Evolutionary conservation across 2,113 vertebrate genomes (phyloP).

Genomic region (Balaenoptera acutorostrata): DNA sequence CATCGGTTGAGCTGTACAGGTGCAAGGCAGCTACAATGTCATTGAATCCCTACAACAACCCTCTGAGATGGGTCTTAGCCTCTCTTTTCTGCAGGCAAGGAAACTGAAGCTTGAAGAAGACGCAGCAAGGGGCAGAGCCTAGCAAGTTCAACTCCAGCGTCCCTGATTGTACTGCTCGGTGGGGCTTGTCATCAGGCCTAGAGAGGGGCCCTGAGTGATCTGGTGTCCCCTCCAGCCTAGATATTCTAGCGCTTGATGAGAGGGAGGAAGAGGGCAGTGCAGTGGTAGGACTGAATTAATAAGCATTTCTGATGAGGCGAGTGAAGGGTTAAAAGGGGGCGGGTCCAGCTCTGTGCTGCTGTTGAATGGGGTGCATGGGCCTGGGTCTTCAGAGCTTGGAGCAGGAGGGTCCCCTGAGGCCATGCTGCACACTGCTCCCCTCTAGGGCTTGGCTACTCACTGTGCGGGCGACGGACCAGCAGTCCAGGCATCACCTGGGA

Average conservation of each 20-base stretch:
- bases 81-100: not conserved
- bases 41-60: rapidly evolving
- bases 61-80: not conserved
- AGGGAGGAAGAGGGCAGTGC: not conserved
- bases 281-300: no score
- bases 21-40: not conserved
- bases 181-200: not conserved
- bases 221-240: not conserved
- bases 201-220: not conserved
- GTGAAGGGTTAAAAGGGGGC: no score
- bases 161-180: not conserved
- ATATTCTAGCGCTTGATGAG: not conserved
- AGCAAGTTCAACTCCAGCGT: not conserved
- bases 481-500: not conserved
- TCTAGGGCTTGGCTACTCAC: not conserved
- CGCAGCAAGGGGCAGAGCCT: not conserved
- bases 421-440: no score
- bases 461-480: not conserved
- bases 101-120: not conserved
- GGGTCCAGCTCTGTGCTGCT: not conserved
- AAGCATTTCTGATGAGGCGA: not conserved
- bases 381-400: not conserved
- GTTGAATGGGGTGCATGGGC: not conserved
- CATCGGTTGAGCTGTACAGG: not conserved
- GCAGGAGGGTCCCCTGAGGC: not conserved